Evolutionary conservation across 2,113 vertebrate genomes (phyloP), one percentile per base, ranked within the genome.

Genomic region (Mastomys coucha): DNA sequence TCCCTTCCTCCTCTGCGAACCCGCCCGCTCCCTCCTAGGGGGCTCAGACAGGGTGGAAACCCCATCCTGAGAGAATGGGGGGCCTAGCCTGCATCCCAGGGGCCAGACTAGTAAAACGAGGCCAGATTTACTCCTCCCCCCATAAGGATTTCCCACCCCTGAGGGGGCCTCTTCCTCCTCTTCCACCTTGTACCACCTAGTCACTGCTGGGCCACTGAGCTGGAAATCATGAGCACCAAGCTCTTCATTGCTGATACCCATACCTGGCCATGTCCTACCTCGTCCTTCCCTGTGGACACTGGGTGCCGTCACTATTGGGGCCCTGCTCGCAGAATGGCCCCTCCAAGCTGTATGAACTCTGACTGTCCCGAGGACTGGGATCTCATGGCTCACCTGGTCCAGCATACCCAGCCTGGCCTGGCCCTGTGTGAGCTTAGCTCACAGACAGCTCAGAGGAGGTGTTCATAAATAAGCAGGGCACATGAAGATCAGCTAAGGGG

Each of bases 1-100:
- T 81, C 94, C 97, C 97, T 75, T 95, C 97, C 95, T 20, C 65
- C 94, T 88, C 42, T 75, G 2, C 91, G 95, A 91, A 93, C 78
- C 39, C 95, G 39, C 63, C 92, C 67, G 78, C 63, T 89, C 49
- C 92, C 92, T 60, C 86, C 67, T 33, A 19, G 94, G 93, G 69
- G n/a, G 56, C 77, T 19, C 88, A 94, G 39, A 92, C 76, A 31
- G 53, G 10, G 65, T 77, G 53, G 77, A 67, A 90, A 92, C 51
- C 88, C 60, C 77, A 8, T 82, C 80, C 91, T 69, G 7, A 88
- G 72, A 72, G 51, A 91, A 39, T 2, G 19, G 67, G 42, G 67
- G 51, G 16, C 53, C 88, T 95, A 88, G 72, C 76, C 42, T 31
- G 7, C 12, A 31, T 81, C 45, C 90, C 95, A 69, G 80, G 89